phyloP scores from a whole-genome alignment of 2,797 vertebrate species.

The Falco novaeseelandiae region DNA sequence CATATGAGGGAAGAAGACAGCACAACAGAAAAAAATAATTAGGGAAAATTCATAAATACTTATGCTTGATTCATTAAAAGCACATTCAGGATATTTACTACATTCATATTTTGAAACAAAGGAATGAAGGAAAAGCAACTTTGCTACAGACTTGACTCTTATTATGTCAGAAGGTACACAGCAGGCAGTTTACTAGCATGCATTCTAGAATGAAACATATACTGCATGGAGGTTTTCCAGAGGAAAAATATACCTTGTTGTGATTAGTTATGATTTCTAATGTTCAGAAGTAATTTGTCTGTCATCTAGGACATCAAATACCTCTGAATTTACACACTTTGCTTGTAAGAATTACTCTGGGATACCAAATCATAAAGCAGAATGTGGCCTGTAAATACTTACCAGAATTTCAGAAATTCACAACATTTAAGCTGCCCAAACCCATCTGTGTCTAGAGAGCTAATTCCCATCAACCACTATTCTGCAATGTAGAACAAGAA shows the following conservation, averaged over 20 bases:
- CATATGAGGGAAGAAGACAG: not conserved
- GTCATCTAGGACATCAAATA: not conserved
- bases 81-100: not conserved
- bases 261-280: not conserved
- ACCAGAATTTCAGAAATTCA: not conserved
- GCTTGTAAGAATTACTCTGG: not conserved
- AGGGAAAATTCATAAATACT: not conserved
- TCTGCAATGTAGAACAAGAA: no score
- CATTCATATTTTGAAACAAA: not conserved
- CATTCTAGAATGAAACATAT: not conserved
- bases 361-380: not conserved
- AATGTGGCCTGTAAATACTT: not conserved
- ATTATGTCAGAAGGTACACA: not conserved
- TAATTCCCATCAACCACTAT: no score
- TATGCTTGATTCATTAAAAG: not conserved
- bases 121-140: not conserved
- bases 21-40: not conserved
- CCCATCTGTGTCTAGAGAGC: no score
- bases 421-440: not conserved
- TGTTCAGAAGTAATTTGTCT: not conserved
- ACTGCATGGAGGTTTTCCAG: not conserved
- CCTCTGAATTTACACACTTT: not conserved
- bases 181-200: accelerated
- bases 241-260: not conserved
- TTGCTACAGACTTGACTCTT: not conserved